Evolutionary conservation across 2,797 vertebrate genomes (phyloP), one percentile per base, ranked within the genome.

Genomic region (Pogoniulus pusillus): DNA sequence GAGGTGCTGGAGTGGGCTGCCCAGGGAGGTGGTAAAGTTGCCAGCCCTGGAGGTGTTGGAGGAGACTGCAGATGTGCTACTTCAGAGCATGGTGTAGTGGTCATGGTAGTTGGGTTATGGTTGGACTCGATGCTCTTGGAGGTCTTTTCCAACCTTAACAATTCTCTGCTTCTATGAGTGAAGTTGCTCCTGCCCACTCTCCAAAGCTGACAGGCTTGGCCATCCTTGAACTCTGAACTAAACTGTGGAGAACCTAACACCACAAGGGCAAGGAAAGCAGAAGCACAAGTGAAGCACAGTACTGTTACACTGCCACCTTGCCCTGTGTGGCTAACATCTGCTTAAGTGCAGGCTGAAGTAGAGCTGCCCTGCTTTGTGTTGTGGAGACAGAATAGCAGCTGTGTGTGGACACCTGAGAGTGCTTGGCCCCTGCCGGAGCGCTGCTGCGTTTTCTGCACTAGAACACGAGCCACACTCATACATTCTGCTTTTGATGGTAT

Each of bases 401-500:
- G 59, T 27, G 34, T 86, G 78, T 70, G 74, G 82, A 30, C 32
- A 62, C 32, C 60, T 10, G 9, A 8, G 57, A 58, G 27, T 3
- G 18, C 73, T 93, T 70, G 60, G 82, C 85, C 91, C 62, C 81
- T 89, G 73, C 75, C 82, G 77, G 90, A 96, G 82, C 57, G 10
- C 20, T 81, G 75, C 87, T 78, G 82, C 78, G 32, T 96, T 74
- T 39, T 23, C 75, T 86, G 90, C 54, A 17, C 85, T 65, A 7
- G 81, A 94, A 85, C 93, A 47, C 22, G 26, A 92, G 7, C 15
- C 93, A 79, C 15, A 0, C 78, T 70, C n/a, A 26, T 78, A 64
- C 82, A 26, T 85, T 73, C 90, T 90, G 84, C 54, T 83, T 93
- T 94, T 83, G 94, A 93, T 85, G 72, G 65, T 75, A 64, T 51